phyloP scores from a whole-genome alignment of 2,888 invertebrate species.

The Drosophila putrida region DNA sequence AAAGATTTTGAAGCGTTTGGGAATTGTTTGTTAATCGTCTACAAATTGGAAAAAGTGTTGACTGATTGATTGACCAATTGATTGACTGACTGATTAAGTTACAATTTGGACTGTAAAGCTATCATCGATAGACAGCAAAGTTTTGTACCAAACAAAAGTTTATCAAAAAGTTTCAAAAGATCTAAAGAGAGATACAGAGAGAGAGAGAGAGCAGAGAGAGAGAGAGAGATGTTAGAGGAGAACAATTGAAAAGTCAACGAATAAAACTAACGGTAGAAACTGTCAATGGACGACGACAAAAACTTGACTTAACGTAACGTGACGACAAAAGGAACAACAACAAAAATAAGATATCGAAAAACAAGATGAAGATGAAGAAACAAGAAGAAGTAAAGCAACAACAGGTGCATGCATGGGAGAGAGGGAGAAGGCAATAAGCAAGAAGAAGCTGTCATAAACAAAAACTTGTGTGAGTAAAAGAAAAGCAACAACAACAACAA shows the following conservation, averaged over 20 bases:
- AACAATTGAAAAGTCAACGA: conserved; percentile 34
- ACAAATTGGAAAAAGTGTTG: conserved; percentile 55
- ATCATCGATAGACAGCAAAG: conserved; percentile 11
- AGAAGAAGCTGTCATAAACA: conserved; percentile 66
- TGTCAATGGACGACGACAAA: conserved; percentile 62
- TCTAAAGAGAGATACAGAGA: conserved; percentile 1
- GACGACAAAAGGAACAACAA: conserved; percentile 28
- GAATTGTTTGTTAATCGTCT: conserved; percentile 46
- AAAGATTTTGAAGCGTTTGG: conserved; percentile 36
- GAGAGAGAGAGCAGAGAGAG: neutral
- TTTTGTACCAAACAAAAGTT: conserved; percentile 34
- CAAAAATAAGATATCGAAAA: neutral
- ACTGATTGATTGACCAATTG: conserved; percentile 45
- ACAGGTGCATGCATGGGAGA: conserved; percentile 46
- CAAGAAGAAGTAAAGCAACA: conserved; percentile 33
- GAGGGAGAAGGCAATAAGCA: neutral
- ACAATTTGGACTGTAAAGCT: neutral
- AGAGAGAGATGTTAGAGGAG: neutral
- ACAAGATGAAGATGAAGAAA: neutral
- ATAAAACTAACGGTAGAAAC: conserved; percentile 69
- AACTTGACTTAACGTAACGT: conserved; percentile 56
- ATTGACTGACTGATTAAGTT: conserved; percentile 6
- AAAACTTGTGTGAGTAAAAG: conserved; percentile 39
- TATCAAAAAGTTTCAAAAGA: conserved; percentile 27
- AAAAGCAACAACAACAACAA: conserved; percentile 4